Conservation (phyloP, 2,113 vertebrate genomes). For the Heptranchias perlo region DNA sequence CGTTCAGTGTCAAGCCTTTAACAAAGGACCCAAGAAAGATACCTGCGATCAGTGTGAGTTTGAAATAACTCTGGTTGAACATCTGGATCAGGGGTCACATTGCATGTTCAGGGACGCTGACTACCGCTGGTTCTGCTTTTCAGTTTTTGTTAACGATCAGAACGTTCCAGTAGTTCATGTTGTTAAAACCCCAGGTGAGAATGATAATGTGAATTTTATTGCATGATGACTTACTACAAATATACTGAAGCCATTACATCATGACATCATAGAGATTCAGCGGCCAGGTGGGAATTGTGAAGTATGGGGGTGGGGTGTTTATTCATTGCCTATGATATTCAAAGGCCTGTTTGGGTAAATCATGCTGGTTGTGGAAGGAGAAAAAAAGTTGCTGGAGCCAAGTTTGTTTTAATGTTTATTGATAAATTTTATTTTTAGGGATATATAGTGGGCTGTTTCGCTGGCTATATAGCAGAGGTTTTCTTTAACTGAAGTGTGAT, state of each 20-base stretch:
- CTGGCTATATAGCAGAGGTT: not conserved
- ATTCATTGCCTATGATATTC: not conserved
- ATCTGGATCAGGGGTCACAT: not conserved
- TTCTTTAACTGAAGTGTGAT: too few relatives aligned
- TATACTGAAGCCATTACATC: not conserved
- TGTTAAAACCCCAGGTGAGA: slow-evolving; percentile 29
- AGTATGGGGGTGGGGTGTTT: not conserved
- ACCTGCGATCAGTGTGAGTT: slow-evolving; percentile 31
- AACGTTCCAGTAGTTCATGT: not conserved
- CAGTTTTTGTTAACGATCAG: slow-evolving; percentile 7
- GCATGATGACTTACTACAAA: not conserved
- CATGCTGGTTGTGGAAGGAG: not conserved
- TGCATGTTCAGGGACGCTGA: slow-evolving; percentile 40
- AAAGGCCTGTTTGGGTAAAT: not conserved
- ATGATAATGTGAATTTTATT: not conserved
- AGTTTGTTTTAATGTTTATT: not conserved
- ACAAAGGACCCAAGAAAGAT: slow-evolving; percentile 23
- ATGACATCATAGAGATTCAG: not conserved
- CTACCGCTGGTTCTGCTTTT: slow-evolving; percentile 41
- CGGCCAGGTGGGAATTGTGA: not conserved
- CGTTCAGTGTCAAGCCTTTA: slow-evolving; percentile 39
- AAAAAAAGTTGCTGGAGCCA: not conserved
- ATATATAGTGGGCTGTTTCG: not conserved
- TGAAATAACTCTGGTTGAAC: slow-evolving; percentile 39
- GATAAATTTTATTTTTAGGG: not conserved